phyloP scores from a whole-genome alignment of 1,140 invertebrate genomes.

The Bombus cullumanus region DNA sequence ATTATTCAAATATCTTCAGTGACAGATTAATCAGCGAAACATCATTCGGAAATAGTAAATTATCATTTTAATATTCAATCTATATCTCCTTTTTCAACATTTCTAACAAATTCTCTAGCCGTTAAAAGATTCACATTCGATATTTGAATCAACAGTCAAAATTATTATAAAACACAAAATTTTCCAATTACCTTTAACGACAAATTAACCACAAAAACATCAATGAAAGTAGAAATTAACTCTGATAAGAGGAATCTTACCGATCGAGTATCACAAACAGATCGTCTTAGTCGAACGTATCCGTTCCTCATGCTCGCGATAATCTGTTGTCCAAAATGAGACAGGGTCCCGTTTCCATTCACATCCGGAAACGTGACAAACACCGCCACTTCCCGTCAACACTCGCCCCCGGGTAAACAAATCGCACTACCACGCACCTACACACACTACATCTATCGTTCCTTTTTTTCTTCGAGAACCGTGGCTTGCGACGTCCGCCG shows the following conservation, averaged over 20 bases:
- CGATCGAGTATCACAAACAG: neutral
- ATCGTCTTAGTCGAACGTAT: neutral
- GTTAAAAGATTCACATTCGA: neutral
- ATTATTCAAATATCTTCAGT: too few relatives aligned
- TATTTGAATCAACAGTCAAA: neutral
- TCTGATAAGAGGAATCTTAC: neutral
- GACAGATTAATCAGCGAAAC: too few relatives aligned
- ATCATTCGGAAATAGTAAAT: too few relatives aligned
- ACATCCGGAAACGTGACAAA: conserved; percentile 48
- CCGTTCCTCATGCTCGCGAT: conserved; percentile 1
- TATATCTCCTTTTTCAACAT: too few relatives aligned
- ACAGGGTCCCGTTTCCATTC: conserved; percentile 39
- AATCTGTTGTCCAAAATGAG: conserved; percentile 47
- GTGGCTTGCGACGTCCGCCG: conserved; percentile 14
- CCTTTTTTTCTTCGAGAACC: neutral
- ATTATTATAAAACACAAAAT: too few relatives aligned
- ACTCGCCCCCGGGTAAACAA: conserved; percentile 27
- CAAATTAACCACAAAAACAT: neutral
- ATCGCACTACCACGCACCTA: conserved; percentile 8
- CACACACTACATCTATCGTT: conserved; percentile 6
- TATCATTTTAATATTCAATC: too few relatives aligned
- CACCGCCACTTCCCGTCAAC: conserved; percentile 23
- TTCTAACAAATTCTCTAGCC: neutral
- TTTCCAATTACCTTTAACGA: neutral
- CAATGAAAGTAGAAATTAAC: neutral